phyloP scores from a whole-genome alignment of 2,797 vertebrate species.

The Lepilemur septentrionalis region DNA sequence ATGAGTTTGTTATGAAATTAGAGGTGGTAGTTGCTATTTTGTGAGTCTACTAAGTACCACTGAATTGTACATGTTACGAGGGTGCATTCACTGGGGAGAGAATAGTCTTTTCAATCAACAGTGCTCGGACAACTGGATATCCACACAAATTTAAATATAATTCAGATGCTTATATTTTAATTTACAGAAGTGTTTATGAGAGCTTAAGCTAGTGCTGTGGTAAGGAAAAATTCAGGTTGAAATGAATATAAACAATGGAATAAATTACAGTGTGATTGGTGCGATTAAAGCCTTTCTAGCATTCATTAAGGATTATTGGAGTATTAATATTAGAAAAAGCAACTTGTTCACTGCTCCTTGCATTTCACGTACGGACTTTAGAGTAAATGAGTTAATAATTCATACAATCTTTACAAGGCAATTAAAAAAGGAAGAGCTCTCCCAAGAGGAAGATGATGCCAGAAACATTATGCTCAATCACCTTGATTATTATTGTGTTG shows the following conservation, averaged over 20 bases:
- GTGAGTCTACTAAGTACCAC: not conserved
- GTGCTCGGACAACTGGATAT: not conserved
- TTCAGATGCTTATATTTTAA: not conserved
- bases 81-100: not conserved
- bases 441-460: slow-evolving; percentile 42
- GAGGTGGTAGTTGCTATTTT: not conserved
- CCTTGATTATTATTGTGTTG: not conserved
- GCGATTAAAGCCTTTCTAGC: slow-evolving; percentile 51
- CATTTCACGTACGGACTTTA: slow-evolving; percentile 37
- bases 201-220: not conserved
- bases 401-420: not conserved
- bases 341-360: not conserved
- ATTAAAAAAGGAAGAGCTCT: slow-evolving; percentile 19
- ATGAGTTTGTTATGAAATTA: not conserved
- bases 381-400: slow-evolving; percentile 4
- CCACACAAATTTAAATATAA: not conserved
- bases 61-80: not conserved
- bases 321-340: slow-evolving; percentile 33
- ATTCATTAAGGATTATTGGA: slow-evolving; percentile 32
- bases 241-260: not conserved
- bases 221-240: not conserved
- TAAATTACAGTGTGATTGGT: not conserved
- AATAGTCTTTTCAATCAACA: not conserved
- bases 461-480: not conserved
- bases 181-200: not conserved